phyloP scores from a whole-genome alignment of 1,140 invertebrate species.

The Drosophila pallidifrons region DNA sequence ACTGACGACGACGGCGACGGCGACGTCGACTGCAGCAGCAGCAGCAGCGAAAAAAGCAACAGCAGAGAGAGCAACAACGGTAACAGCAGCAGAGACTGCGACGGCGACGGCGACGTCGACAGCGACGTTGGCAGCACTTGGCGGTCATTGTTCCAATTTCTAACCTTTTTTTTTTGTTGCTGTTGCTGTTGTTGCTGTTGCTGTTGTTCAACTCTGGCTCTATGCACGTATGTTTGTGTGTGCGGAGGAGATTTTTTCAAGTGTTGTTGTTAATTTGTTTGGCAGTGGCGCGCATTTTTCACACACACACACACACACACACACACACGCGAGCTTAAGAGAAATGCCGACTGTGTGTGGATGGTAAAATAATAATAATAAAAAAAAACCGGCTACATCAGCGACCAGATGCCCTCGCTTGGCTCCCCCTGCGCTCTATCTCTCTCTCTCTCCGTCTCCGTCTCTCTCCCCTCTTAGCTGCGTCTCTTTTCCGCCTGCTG shows the following conservation, averaged over 20 bases:
- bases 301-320: conserved; percentile 53
- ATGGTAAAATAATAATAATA: conserved; percentile 54
- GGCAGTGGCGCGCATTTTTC: conserved; percentile 67
- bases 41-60: neutral
- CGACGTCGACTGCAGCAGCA: conserved; percentile 1
- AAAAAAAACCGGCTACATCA: conserved; percentile 50
- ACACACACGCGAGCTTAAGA: conserved; percentile 22
- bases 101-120: neutral
- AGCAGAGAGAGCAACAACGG: neutral
- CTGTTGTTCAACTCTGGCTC: conserved; percentile 36
- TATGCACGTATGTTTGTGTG: conserved; percentile 28
- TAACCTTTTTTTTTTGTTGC: conserved; percentile 61
- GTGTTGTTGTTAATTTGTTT: conserved; percentile 81
- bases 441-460: neutral
- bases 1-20: neutral
- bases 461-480: neutral
- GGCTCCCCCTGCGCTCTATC: neutral
- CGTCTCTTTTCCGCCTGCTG: neutral
- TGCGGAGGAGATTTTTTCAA: conserved; percentile 60
- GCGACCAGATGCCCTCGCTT: conserved; percentile 33
- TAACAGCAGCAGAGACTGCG: neutral
- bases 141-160: conserved; percentile 81
- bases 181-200: neutral
- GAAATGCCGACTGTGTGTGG: conserved; percentile 40
- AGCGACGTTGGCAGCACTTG: conserved; percentile 59